These are phyloP conservation scores for Willowsia nigromaculata DNA, from an alignment of 2,888 invertebrate species.

Conservation along the genomic window DNA sequence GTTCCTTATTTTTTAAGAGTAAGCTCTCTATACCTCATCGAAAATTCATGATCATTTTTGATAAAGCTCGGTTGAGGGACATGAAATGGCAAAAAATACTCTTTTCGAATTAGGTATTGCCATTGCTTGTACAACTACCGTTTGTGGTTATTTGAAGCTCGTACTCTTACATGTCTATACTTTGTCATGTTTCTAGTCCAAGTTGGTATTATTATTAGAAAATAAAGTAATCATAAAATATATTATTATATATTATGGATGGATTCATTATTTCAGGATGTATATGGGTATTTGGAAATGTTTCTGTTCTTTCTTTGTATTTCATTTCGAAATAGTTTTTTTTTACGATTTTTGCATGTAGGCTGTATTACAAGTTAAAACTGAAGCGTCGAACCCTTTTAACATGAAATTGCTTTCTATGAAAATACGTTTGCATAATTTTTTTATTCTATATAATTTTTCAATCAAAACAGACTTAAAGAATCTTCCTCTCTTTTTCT, in stretches of 20 bases:
- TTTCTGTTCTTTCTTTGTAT: background rate
- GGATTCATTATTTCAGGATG: background rate
- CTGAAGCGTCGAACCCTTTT: background rate
- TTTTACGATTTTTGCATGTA: background rate
- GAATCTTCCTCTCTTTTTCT: background rate
- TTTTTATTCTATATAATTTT: background rate
- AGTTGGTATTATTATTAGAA: background rate
- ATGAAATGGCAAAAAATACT: background rate
- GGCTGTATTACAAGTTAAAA: background rate
- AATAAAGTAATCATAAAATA: background rate
- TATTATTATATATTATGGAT: background rate
- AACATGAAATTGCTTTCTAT: background rate
- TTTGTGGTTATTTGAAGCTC: too few relatives aligned
- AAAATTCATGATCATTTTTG: conserved; percentile 47
- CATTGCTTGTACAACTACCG: too few relatives aligned
- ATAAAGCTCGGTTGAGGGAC: background rate
- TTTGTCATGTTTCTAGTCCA: too few relatives aligned
- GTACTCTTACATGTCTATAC: too few relatives aligned
- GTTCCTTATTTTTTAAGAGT: background rate
- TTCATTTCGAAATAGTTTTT: background rate
- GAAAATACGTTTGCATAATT: background rate
- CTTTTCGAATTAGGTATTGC: background rate
- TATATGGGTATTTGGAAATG: background rate
- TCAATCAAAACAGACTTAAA: background rate
- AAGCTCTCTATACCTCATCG: background rate